These are phyloP conservation scores for Eucera pruinosa DNA, from an alignment of 2,888 invertebrate species.

Conservation along the genomic window DNA sequence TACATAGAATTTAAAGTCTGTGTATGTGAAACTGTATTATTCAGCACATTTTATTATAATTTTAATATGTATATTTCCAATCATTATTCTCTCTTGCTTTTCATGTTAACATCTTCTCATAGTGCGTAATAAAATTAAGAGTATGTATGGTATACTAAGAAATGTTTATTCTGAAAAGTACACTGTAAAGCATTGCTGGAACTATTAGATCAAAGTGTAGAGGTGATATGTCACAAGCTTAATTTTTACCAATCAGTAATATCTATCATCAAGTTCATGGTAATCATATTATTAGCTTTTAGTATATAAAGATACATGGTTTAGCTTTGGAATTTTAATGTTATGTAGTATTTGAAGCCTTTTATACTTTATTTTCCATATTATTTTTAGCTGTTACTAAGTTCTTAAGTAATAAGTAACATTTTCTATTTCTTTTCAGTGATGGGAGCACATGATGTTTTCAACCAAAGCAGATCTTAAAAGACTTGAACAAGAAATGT, in stretches of 20 bases:
- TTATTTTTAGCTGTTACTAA: too few relatives aligned
- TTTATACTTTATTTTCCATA: too few relatives aligned
- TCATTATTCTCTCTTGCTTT: neutral
- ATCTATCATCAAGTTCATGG: conserved; percentile 13
- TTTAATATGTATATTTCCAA: neutral
- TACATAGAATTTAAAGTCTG: neutral
- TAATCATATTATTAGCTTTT: conserved; percentile 32
- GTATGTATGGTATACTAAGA: neutral
- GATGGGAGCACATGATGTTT: conserved; percentile 74
- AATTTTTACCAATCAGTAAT: conserved; percentile 31
- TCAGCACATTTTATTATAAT: neutral
- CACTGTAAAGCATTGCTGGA: conserved; percentile 19
- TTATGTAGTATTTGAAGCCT: too few relatives aligned
- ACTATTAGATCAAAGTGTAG: conserved; percentile 19
- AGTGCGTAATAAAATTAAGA: neutral
- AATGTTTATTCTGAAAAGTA: neutral
- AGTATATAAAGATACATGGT: conserved; percentile 31
- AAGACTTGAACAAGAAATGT: conserved; percentile 69
- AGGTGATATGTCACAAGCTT: conserved; percentile 23
- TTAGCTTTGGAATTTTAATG: too few relatives aligned
- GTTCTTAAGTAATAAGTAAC: neutral
- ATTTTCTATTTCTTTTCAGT: conserved; percentile 63
- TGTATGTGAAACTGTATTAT: neutral
- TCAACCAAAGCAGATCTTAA: conserved; percentile 63
- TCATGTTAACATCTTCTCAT: neutral